phyloP scores from a whole-genome alignment of 1,140 invertebrate species.

The Thaumatotibia leucotreta region DNA sequence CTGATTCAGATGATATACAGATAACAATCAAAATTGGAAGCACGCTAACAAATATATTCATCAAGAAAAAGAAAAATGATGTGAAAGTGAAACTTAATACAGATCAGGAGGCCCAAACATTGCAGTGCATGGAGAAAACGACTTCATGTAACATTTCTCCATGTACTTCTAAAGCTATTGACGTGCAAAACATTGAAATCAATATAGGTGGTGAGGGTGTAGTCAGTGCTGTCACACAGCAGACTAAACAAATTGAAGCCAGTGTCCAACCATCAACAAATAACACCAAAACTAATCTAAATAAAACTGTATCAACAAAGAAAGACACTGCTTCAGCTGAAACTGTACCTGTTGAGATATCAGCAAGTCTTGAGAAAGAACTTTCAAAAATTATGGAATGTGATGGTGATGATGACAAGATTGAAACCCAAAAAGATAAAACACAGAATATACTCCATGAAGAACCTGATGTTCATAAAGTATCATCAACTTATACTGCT shows the following conservation, averaged over 20 bases:
- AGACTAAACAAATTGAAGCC: neutral
- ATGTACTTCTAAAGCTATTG: neutral
- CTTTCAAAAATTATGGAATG: constrained; percentile 46
- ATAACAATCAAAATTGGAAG: constrained; percentile 62
- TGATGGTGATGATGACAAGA: constrained; percentile 25
- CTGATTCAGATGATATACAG: constrained; percentile 50
- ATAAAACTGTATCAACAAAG: constrained; percentile 42
- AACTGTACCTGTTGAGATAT: constrained; percentile 52
- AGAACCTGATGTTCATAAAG: neutral
- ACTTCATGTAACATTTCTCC: neutral
- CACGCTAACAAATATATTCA: constrained; percentile 54
- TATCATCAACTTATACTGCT: neutral
- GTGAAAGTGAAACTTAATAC: constrained; percentile 46
- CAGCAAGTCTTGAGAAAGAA: constrained; percentile 61
- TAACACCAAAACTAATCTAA: neutral
- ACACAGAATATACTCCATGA: constrained; percentile 2
- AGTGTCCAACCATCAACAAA: neutral
- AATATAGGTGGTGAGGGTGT: constrained; percentile 7
- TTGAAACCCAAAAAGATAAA: constrained; percentile 16
- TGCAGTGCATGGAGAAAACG: neutral
- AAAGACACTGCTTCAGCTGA: constrained; percentile 62
- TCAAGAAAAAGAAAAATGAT: constrained; percentile 57
- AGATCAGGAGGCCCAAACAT: constrained; percentile 54
- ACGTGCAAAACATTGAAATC: constrained; percentile 18
- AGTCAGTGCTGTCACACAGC: neutral